Percentiles rank a stretch among this genome's conserved stretches.
phyloP scores from a whole-genome alignment of 2,888 invertebrate genomes.

The Eristalis pertinax region DNA sequence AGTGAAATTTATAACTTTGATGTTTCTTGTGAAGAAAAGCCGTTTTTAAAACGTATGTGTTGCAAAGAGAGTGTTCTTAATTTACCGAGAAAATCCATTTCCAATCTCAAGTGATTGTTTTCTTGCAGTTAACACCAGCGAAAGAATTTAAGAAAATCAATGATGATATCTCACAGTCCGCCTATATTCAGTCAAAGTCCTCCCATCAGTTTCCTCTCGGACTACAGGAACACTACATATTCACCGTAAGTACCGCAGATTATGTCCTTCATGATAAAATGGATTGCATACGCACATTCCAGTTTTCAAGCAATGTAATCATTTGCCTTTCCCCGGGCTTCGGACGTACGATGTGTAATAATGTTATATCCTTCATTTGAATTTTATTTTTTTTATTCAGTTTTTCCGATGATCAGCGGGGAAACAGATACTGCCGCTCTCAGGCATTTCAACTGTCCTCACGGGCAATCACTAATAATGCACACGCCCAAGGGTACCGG shows the following conservation, averaged over 20 bases:
- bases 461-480: conserved; percentile 80
- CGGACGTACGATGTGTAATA: conserved; percentile 10
- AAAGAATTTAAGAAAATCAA: conserved; percentile 71
- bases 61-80: conserved; percentile 11
- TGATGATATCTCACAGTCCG: conserved; percentile 87
- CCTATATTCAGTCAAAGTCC: conserved; percentile 88
- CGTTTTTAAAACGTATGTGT: conserved; percentile 17
- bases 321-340: conserved; percentile 14
- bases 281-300: neutral
- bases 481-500: conserved; percentile 66
- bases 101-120: conserved; percentile 34
- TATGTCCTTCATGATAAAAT: neutral
- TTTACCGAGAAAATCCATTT: neutral
- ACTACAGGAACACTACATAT: conserved; percentile 82
- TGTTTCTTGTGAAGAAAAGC: conserved; percentile 3
- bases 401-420: conserved; percentile 78
- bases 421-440: conserved; percentile 79
- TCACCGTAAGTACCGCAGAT: conserved; percentile 78
- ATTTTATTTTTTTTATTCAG: conserved; percentile 73
- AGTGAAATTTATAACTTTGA: conserved; percentile 10
- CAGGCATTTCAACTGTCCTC: conserved; percentile 80
- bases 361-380: conserved; percentile 2
- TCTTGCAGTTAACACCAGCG: conserved; percentile 29
- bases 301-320: neutral
- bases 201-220: conserved; percentile 85